Percentiles rank a stretch among this genome's conserved stretches.
Evolutionary conservation across 2,888 invertebrate genomes (phyloP).

Genomic region (Apotomis capreana): DNA sequence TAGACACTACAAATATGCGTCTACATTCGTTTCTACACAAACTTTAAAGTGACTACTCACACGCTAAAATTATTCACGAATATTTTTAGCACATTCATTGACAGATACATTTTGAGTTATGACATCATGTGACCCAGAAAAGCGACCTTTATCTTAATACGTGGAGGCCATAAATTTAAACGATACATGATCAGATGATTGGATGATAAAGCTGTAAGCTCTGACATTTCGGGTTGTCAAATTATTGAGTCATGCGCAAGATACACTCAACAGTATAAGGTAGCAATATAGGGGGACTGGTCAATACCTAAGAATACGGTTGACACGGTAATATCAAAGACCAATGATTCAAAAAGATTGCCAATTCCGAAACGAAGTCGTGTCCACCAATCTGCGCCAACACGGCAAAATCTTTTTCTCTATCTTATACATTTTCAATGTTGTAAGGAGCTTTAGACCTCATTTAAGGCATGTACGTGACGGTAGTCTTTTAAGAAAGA

Average conservation of each 20-base stretch:
- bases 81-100: constrained; percentile 37
- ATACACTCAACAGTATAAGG: not conserved
- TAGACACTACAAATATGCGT: not conserved
- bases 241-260: constrained; percentile 38
- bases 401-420: too few relatives aligned
- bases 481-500: too few relatives aligned
- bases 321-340: too few relatives aligned
- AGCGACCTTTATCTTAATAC: constrained; percentile 52
- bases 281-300: too few relatives aligned
- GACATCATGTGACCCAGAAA: constrained; percentile 61
- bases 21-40: not conserved
- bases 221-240: constrained; percentile 20
- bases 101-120: constrained; percentile 40
- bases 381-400: too few relatives aligned
- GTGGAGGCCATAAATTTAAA: constrained; percentile 54
- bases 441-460: too few relatives aligned
- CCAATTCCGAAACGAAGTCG: too few relatives aligned
- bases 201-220: constrained; percentile 42
- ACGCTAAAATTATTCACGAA: constrained; percentile 46
- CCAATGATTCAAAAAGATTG: too few relatives aligned
- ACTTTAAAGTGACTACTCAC: constrained; percentile 37
- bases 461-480: too few relatives aligned
- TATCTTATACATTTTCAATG: too few relatives aligned
- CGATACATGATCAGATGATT: constrained; percentile 46
- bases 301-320: too few relatives aligned